Percentiles rank a stretch among this genome's conserved stretches.
These are phyloP conservation scores for Rotaria sp. DNA, from an alignment of 2,888 invertebrate species.

Conservation along the genomic window DNA sequence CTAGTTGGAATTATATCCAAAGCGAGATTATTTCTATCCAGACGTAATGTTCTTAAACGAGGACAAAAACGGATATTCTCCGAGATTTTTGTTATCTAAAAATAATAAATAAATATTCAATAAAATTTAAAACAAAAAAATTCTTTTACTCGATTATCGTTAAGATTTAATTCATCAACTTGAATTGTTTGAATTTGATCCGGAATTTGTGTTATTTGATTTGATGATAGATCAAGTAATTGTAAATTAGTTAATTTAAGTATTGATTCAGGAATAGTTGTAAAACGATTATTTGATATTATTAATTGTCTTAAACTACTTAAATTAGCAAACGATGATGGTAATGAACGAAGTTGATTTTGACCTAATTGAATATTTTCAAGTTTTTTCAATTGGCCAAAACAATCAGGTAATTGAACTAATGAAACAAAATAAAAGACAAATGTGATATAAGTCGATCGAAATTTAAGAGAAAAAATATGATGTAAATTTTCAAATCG, in stretches of 20 bases:
- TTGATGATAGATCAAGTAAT: not conserved
- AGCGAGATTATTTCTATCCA: not conserved
- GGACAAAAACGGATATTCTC: not conserved
- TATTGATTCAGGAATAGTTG: not conserved
- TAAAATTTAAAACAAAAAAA: not conserved
- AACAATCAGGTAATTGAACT: slow-evolving; percentile 2
- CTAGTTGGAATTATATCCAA: not conserved
- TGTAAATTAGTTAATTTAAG: slow-evolving; percentile 1
- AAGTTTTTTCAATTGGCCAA: not conserved
- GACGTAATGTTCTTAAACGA: not conserved
- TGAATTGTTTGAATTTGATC: slow-evolving; percentile 10
- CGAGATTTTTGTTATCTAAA: not conserved
- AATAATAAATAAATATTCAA: not conserved
- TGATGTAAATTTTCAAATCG: no score
- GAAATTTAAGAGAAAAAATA: no score
- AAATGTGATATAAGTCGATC: not conserved
- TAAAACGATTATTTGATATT: not conserved
- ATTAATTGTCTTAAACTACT: not conserved
- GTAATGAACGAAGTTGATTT: not conserved
- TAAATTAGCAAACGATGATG: slow-evolving; percentile 8
- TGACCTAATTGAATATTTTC: slow-evolving; percentile 28
- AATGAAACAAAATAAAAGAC: not conserved
- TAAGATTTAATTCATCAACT: slow-evolving; percentile 17
- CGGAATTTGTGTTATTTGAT: slow-evolving; percentile 1
- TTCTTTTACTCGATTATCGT: not conserved